Evolutionary conservation across 2,888 invertebrate genomes (phyloP), one percentile per base, ranked within the genome.

Genomic region (Eudemis profundana): DNA sequence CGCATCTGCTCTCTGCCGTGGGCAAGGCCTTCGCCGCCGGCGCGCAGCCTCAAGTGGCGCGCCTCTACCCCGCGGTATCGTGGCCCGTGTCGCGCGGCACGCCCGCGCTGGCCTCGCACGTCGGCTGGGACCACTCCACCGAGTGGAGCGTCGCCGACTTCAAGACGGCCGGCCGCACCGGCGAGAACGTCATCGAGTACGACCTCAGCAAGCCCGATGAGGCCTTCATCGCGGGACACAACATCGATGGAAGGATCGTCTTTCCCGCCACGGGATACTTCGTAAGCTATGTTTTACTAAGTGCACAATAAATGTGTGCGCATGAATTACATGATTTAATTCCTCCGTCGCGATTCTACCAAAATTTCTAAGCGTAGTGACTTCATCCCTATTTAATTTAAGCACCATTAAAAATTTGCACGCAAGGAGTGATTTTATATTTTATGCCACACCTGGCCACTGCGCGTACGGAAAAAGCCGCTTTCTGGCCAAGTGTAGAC

Each of bases 251-350:
- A 29, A 94, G 98, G 78, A 94, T 98, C 54, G 93, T 99, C 19
- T 99, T 97, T 93, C 99, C 99, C 15, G 98, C 98, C 68, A 98
- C 99, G 38, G 98, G 98, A 10, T 98, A 98, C 81, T 93, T 98
- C 93, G 95, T 95, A 78, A 82, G 83, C 7, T 4, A 5, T 27
- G 7, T 27, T 27, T 4, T 27, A 27, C 7, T 27, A 27, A 5
- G 27, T n/a, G n/a, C n/a, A n/a, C n/a, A n/a, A n/a, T n/a, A n/a
- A n/a, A n/a, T n/a, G n/a, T n/a, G n/a, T n/a, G n/a, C n/a, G n/a
- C n/a, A n/a, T n/a, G n/a, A n/a, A n/a, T n/a, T n/a, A n/a, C n/a
- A n/a, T n/a, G n/a, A n/a, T n/a, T n/a, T n/a, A n/a, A n/a, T n/a
- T n/a, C n/a, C n/a, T n/a, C n/a, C n/a, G n/a, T n/a, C n/a, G n/a